Conservation (phyloP, 53 echinoderm and acorn worm genomes). For the Echinarachnius parma region DNA sequence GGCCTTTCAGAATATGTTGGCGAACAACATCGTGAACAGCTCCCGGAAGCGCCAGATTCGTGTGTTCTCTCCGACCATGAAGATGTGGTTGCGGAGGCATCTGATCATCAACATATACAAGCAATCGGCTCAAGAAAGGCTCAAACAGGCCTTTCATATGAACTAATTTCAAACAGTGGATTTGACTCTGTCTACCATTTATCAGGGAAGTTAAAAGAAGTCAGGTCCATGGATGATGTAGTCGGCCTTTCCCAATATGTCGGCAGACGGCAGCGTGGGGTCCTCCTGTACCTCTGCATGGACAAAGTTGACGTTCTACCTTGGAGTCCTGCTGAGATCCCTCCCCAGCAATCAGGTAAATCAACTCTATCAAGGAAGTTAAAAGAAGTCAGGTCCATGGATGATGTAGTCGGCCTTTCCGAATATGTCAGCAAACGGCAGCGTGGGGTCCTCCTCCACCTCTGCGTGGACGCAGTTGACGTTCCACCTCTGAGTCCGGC, state of each 20-base stretch:
- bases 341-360: slow-evolving; percentile 16
- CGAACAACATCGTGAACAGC: neutral
- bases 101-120: no score
- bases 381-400: slow-evolving; percentile 17
- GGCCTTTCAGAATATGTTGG: neutral
- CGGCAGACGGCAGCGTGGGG: neutral
- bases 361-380: no score
- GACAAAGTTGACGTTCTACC: slow-evolving; percentile 15
- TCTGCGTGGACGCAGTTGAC: slow-evolving; percentile 22
- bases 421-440: neutral
- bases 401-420: slow-evolving; percentile 11
- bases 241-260: neutral
- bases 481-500: slow-evolving; percentile 9
- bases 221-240: slow-evolving; percentile 25
- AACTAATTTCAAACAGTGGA: no score
- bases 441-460: neutral
- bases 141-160: no score
- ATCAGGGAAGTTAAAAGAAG: neutral
- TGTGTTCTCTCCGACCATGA: slow-evolving; percentile 33
- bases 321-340: slow-evolving; percentile 1
- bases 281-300: slow-evolving; percentile 12
- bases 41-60: slow-evolving; percentile 14
- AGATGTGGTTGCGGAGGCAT: slow-evolving; percentile 33
- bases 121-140: no score
- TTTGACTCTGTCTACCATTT: no score